These are phyloP conservation scores for Phlogophora meticulosa DNA, from an alignment of 2,888 invertebrate genomes.

Conservation along the genomic window DNA sequence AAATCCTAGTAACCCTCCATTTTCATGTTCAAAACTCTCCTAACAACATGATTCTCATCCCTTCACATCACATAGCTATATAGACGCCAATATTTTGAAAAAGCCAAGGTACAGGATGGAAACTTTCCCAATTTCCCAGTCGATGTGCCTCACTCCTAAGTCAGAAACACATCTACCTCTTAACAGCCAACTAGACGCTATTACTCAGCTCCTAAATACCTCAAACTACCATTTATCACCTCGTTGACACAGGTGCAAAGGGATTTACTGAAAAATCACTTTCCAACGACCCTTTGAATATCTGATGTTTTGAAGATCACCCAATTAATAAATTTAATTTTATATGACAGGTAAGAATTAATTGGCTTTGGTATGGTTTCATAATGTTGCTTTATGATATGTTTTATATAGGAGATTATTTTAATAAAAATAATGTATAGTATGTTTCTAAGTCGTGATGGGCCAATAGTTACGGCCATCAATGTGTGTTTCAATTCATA, in stretches of 20 bases:
- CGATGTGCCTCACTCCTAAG: conserved; percentile 21
- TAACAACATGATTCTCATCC: no score
- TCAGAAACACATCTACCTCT: conserved; percentile 16
- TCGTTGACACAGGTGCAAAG: conserved; percentile 53
- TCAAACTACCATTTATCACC: conserved; percentile 38
- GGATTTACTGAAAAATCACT: conserved; percentile 46
- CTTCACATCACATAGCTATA: no score
- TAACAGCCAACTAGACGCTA: conserved; percentile 23
- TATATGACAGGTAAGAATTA: conserved; percentile 52
- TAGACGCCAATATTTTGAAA: no score
- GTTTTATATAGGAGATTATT: conserved; percentile 17
- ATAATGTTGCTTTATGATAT: conserved; percentile 52
- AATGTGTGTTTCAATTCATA: no score
- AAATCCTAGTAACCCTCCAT: no score
- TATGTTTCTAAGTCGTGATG: neutral
- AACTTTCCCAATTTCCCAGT: neutral
- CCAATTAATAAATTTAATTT: conserved; percentile 62
- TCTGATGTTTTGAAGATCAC: conserved; percentile 35
- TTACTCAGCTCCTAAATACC: conserved; percentile 42
- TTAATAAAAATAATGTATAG: conserved; percentile 26
- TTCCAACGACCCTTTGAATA: conserved; percentile 36
- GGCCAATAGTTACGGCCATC: no score
- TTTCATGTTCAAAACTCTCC: no score
- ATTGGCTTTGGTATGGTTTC: conserved; percentile 32
- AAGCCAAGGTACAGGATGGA: neutral